These are phyloP conservation scores for Graptemys geographica DNA, from an alignment of 2,797 vertebrate genomes.

Conservation along the genomic window DNA sequence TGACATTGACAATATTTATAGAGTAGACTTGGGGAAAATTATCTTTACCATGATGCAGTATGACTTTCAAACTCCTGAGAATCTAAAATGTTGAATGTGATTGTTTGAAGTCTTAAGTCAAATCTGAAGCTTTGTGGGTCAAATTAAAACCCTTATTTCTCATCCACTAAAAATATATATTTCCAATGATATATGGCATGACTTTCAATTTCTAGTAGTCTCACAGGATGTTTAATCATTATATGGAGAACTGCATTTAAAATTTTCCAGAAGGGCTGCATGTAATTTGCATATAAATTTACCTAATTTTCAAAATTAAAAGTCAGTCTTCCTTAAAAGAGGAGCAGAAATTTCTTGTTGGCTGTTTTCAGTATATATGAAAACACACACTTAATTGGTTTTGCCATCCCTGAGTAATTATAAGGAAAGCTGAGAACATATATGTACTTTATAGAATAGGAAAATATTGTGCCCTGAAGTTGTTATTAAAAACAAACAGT, in stretches of 20 bases:
- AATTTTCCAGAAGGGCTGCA: neutral
- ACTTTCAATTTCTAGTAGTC: neutral
- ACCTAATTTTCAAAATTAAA: neutral
- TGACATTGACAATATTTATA: neutral
- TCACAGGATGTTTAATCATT: neutral
- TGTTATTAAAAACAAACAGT: neutral
- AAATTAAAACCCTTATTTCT: neutral
- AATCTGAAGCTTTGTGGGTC: conserved; percentile 30
- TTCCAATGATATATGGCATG: neutral
- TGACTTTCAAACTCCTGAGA: neutral
- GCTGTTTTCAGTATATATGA: neutral
- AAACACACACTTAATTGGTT: neutral
- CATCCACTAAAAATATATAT: neutral
- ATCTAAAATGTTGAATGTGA: neutral
- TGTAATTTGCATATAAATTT: neutral
- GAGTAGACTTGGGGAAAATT: neutral
- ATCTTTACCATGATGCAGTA: neutral
- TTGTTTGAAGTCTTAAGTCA: neutral
- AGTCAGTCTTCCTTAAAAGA: neutral
- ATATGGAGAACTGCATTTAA: neutral
- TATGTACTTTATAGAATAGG: neutral
- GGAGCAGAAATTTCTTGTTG: neutral
- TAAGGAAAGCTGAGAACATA: neutral
- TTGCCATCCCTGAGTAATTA: neutral
- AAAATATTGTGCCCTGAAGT: neutral